These are phyloP conservation scores for Cristatella mucedo DNA, from an alignment of 2,888 invertebrate genomes.

Conservation along the genomic window DNA sequence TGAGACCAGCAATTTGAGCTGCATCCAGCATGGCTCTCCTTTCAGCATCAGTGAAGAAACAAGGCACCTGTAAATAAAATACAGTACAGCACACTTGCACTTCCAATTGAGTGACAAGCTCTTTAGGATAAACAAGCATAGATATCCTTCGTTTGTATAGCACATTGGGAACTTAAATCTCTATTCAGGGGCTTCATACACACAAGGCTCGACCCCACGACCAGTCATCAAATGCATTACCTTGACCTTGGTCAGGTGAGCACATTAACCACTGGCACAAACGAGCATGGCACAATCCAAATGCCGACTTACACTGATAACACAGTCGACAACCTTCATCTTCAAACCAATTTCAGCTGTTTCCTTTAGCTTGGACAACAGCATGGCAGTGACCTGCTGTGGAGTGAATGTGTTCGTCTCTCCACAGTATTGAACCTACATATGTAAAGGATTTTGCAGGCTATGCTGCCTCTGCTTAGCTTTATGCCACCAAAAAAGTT, in stretches of 20 bases:
- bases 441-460: no score
- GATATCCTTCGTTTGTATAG: no score
- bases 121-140: no score
- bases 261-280: no score
- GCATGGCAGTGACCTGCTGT: slow-evolving; percentile 88
- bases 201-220: no score
- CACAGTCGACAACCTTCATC: slow-evolving; percentile 57
- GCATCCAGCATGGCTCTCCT: slow-evolving; percentile 78
- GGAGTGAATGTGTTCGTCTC: slow-evolving; percentile 55
- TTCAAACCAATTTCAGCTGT: slow-evolving; percentile 68
- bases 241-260: no score
- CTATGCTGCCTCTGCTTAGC: no score
- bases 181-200: no score
- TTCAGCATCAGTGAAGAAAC: slow-evolving; percentile 85
- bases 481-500: not conserved
- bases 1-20: slow-evolving; percentile 76
- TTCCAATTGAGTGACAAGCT: no score
- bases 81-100: not conserved
- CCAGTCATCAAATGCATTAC: no score
- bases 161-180: no score
- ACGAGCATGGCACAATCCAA: no score
- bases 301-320: slow-evolving; percentile 41
- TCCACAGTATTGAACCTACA: slow-evolving; percentile 61
- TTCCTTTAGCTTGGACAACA: slow-evolving; percentile 88
- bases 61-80: slow-evolving; percentile 49